Evolutionary conservation across 30 jellyfish, hydroid and myxozoan species (phyloP).

Genomic region (Aurelia aurita): DNA sequence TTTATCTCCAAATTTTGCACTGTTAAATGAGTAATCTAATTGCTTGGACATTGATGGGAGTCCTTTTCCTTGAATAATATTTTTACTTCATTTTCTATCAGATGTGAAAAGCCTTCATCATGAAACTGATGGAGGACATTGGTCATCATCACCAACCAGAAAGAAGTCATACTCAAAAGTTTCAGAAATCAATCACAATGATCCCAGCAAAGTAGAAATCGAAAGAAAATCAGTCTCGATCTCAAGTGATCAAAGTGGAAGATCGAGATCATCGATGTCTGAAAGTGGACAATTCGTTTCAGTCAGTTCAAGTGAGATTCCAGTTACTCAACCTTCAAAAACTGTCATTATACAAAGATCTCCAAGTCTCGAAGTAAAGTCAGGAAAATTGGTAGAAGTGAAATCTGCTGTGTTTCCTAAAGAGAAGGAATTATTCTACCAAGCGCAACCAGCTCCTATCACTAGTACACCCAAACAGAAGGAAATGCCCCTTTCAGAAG

Average conservation of each 20-base stretch:
- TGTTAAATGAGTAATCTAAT: too few species aligned
- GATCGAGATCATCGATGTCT: slow-evolving; percentile 5
- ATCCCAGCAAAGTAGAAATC: too few species aligned
- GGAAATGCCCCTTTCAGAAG: slow-evolving; percentile 1
- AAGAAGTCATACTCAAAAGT: too few species aligned
- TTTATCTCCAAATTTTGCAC: too few species aligned
- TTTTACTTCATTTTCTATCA: too few species aligned
- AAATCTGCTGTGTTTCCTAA: slow-evolving; percentile 35
- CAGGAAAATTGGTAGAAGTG: slow-evolving; percentile 19
- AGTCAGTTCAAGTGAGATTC: slow-evolving; percentile 80
- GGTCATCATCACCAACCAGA: too few species aligned
- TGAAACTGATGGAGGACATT: not conserved
- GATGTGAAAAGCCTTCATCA: not conserved
- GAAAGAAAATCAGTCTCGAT: too few species aligned
- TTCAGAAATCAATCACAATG: too few species aligned
- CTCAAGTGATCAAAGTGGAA: too few species aligned
- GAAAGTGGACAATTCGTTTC: slow-evolving; percentile 69
- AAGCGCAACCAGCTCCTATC: not conserved
- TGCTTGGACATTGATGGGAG: too few species aligned
- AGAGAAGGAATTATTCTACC: slow-evolving; percentile 32
- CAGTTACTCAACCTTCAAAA: slow-evolving; percentile 63
- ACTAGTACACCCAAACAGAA: not conserved
- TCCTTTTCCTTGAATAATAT: too few species aligned
- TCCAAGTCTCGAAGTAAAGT: slow-evolving; percentile 4
- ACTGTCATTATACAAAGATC: slow-evolving; percentile 57